Evolutionary conservation across 2,888 invertebrate species (phyloP).

Genomic region (Cybosia mesomella): DNA sequence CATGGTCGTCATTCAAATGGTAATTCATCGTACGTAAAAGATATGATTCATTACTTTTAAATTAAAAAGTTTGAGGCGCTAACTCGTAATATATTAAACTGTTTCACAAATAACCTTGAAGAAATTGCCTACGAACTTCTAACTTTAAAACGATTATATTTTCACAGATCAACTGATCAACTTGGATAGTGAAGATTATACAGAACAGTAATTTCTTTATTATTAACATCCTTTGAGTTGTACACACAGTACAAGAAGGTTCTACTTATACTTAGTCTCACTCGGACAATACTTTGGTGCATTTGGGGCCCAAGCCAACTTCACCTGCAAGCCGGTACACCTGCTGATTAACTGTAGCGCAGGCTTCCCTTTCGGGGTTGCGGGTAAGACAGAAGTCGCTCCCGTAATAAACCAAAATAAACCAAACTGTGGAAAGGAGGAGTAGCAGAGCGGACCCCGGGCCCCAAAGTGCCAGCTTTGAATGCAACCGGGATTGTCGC

Average conservation of each 20-base stretch:
- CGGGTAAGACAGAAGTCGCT: not conserved
- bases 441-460: not conserved
- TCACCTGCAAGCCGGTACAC: no score
- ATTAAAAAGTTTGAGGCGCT: constrained; percentile 69
- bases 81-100: constrained; percentile 20
- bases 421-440: not conserved
- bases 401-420: not conserved
- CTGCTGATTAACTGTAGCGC: no score
- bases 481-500: no score
- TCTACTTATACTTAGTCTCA: no score
- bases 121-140: not conserved
- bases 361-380: not conserved
- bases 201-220: constrained; percentile 9
- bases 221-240: not conserved
- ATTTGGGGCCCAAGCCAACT: no score
- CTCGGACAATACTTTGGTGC: no score
- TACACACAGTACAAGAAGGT: no score
- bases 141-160: not conserved
- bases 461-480: not conserved
- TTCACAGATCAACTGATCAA: not conserved
- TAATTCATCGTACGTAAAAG: constrained; percentile 84
- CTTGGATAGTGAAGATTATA: not conserved
- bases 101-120: constrained; percentile 15
- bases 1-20: constrained; percentile 84
- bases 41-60: constrained; percentile 81